Base-by-base conservation (phyloP, 2,113 vertebrate species). In the Cryptoleucopteryx plumbea region DNA sequence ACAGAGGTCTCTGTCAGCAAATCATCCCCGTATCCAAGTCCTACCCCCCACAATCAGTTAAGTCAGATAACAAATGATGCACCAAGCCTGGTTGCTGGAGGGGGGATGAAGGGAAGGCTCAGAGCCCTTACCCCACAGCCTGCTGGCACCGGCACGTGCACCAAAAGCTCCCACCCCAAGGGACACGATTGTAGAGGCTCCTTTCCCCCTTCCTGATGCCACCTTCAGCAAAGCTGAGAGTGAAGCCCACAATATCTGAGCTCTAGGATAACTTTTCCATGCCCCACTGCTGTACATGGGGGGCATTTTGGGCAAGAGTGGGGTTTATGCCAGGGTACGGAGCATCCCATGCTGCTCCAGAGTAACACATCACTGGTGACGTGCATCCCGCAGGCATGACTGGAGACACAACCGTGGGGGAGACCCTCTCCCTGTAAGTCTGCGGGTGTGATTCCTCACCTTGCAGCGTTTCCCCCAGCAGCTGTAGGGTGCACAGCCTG, bases 391-490 rank as follows among this genome's bases (percentile, higher is more conserved):
- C 20, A 81, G 47, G 23, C 7, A 7, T 5, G 16, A 18, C 0
- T 3, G 3, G 42, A 79, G 27, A 27, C 38, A 31, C 14, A 63
- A 2, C 29, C 5, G 0, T 17, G 11, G 38, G 31, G 58, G 16
- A 68, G 6, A 53, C 14, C 3, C 20, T 47, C 5, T 67, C 21
- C 25, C 40, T 2, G 0, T 11, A 62, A 68, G 36, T 11, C 31
- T 31, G 12, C 1, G 3, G 7, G 42, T 74, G 45, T 2, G 0
- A 13, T 65, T 73, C 2, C 0, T 59, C 38, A 52, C 5, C 7
- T 15, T 5, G 0, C 65, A 55, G 14, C 1, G 0, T 25, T 80
- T 65, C 7, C 18, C 43, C n/a, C 1, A 5, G 21, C 43, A 89
- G 42, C 25, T 6, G 2, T 68, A 27, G 27, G 66, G 23, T 2